Base-by-base conservation (phyloP, 2,888 invertebrate species). In the Dynastes hyllus region DNA sequence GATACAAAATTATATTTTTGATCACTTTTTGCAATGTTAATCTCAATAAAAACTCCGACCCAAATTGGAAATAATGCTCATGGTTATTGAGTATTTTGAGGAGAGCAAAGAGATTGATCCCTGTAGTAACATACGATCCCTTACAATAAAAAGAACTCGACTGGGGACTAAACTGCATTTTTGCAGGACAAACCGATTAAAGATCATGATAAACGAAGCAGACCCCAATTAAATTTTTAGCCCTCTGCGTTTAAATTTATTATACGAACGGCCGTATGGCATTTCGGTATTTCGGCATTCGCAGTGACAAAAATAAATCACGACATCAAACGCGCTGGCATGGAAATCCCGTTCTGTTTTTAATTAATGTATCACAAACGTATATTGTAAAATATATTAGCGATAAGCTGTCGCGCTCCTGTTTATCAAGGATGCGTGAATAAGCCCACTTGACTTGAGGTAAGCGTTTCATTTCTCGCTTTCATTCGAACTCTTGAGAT, bases 361-460 rank as follows among this genome's bases (percentile, higher is more conserved):
- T 61, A 75, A 75, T 61, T 61, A 75, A 63, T 75, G 45, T 27
- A 61, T 61, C 1, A 29, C 71, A 22, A 16, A 45, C 13, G 61
- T 61, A 61, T 61, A 69, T 45, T 61, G 29, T 63, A 61, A 75
- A 75, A 75, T 63, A 69, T 75, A 45, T 75, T 75, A 63, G n/a
- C 58, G 71, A 75, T 75, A 75, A 63, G 27, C 45, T 63, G 61
- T 61, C 61, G 73, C 61, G 61, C 45, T 45, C 4, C 55, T 55
- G 61, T 61, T 75, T 75, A 75, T 75, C 73, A 61, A 45, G 2
- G 73, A 61, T 63, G 22, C 22, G 63, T n/a, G 73, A 45, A 73
- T 45, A 45, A 75, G 32, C 32, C 32, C 0, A 1, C 32, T 37
- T 37, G 5, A 37, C 5, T 37, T 75, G 73, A 50, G 22, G 6